These are phyloP conservation scores for Eucidaris tribuloides DNA, from an alignment of 35 echinoderm and acorn worm genomes.

Conservation along the genomic window DNA sequence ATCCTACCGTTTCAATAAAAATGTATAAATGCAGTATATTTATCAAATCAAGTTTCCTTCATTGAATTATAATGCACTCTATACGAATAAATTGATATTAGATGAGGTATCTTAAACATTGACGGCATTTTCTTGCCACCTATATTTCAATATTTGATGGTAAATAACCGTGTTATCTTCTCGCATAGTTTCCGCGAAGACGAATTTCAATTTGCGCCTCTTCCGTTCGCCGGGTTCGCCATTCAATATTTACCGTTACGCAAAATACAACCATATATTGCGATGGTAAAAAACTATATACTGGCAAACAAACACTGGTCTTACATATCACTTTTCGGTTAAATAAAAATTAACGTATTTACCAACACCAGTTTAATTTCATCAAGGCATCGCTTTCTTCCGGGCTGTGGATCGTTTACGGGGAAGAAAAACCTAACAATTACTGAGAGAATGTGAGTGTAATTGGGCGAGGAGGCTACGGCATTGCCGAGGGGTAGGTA, in stretches of 20 bases:
- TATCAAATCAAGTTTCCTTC: neutral
- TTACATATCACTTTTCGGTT: constrained; percentile 39
- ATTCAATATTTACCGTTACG: too few species aligned
- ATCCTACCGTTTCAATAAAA: too few species aligned
- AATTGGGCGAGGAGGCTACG: constrained; percentile 14
- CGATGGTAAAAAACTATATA: too few species aligned
- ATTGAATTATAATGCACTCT: constrained; percentile 24
- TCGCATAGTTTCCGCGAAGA: too few species aligned
- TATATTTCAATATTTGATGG: too few species aligned
- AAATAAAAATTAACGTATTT: constrained; percentile 40
- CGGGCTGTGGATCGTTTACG: constrained; percentile 23
- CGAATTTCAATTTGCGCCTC: too few species aligned
- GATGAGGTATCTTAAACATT: constrained; percentile 8
- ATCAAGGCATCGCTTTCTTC: constrained; percentile 22
- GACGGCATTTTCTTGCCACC: neutral
- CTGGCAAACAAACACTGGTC: constrained; percentile 27
- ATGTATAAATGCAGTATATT: too few species aligned
- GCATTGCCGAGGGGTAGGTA: constrained; percentile 18
- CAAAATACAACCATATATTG: too few species aligned
- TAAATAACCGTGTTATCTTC: too few species aligned
- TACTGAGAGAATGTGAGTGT: constrained; percentile 20
- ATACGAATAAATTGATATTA: constrained; percentile 10
- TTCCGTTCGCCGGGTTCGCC: too few species aligned
- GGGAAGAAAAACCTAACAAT: constrained; percentile 14
- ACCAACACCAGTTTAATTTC: constrained; percentile 33